Evolutionary conservation across 1,140 invertebrate genomes (phyloP), one percentile per base, ranked within the genome.

Genomic region (Drosophila subpulchrella): DNA sequence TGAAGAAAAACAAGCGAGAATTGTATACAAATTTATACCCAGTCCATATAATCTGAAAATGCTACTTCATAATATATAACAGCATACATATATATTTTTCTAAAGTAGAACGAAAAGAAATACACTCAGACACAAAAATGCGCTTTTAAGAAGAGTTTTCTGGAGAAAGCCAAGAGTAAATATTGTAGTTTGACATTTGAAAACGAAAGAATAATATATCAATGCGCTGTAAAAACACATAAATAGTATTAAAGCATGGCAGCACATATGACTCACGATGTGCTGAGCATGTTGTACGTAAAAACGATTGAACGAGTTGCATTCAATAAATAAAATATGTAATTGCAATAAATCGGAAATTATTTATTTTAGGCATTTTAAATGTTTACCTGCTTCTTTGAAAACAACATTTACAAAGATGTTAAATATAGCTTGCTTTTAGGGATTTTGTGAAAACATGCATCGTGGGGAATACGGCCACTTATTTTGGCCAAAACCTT

Each of bases 11-110:
- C 48, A 59, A 57, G 55, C 10, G 56, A 75, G 34, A 88, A 88
- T 83, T 88, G 84, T 88, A 89, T 89, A 89, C 83, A 88, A 76
- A 83, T 89, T 88, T 86, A 71, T 86, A 86, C 84, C 84, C 84
- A 89, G 84, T 89, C 84, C 84, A 89, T 89, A 74, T 89, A 89
- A 89, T 89, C 80, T 63, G 67, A 74, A 70, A 61, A 80, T 83
- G 75, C 83, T 88, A 83, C 70, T 82, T 88, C 58, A 89, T 66
- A 76, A 82, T 80, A 88, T 89, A 80, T 77, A 83, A 81, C 51
- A 51, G 61, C 71, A 80, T 66, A 88, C 55, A 88, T 78, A 83
- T 68, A 85, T 86, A 86, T 89, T 89, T 89, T 89, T 89, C 85
- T 89, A 89, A 89, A 88, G 63, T 71, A 89, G 81, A 57, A 47